A percentile compares a stretch with the other conserved stretches of the same genome.
Evolutionary conservation across 2,113 vertebrate genomes (phyloP).

Genomic region (Mormyrus iriodes): DNA sequence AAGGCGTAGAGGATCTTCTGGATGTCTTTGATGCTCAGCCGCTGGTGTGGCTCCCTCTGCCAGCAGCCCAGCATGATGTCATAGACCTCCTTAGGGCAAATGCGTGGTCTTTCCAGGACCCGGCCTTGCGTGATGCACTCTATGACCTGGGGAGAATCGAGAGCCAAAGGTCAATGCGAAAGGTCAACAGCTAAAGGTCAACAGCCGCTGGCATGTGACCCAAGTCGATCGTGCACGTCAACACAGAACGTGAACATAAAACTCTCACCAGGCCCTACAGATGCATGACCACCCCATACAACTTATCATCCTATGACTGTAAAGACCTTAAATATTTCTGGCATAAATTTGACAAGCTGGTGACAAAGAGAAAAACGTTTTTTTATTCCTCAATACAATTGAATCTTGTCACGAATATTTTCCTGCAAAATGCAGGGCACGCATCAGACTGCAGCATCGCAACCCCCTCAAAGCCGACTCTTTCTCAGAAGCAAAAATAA

Average conservation of each 20-base stretch:
- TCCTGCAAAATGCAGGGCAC: neutral
- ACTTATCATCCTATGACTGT: neutral
- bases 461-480: neutral
- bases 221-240: neutral
- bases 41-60: conserved; percentile 71
- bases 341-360: neutral
- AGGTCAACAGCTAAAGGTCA: conserved; percentile 6
- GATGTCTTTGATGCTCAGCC: conserved; percentile 73
- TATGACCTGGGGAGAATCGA: conserved; percentile 57
- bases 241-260: neutral
- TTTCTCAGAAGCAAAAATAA: conserved; percentile 6
- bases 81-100: conserved; percentile 72
- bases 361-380: neutral
- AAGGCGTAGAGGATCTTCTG: conserved; percentile 69
- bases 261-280: too few species aligned
- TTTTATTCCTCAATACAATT: neutral
- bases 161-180: conserved; percentile 21
- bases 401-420: neutral
- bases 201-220: neutral
- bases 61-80: conserved; percentile 76
- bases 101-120: conserved; percentile 66
- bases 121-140: conserved; percentile 72
- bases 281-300: neutral
- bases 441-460: neutral
- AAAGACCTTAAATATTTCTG: neutral